These are phyloP conservation scores for Borostomias antarcticus DNA, from an alignment of 2,797 vertebrate species.

Conservation along the genomic window DNA sequence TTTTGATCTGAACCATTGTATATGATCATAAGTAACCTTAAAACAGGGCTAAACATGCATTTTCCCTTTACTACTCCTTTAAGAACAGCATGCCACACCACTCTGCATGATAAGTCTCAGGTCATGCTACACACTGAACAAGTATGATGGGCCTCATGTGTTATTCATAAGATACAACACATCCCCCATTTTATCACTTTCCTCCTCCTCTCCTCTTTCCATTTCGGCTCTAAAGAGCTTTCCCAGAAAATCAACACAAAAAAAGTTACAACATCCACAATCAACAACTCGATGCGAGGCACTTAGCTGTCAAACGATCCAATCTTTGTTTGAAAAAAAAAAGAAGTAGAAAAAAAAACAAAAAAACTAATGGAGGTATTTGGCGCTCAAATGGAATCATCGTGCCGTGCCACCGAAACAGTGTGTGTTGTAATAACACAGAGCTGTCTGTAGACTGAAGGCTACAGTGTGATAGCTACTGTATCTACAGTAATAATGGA, in stretches of 20 bases:
- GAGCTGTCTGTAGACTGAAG: too few relatives aligned
- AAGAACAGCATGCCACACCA: too few relatives aligned
- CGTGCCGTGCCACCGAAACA: slow-evolving; percentile 12
- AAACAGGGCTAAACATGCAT: too few relatives aligned
- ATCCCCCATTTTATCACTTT: slow-evolving; percentile 53
- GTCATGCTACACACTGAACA: slow-evolving; percentile 52
- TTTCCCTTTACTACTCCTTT: too few relatives aligned
- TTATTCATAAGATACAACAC: slow-evolving; percentile 67
- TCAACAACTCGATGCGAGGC: slow-evolving; percentile 58
- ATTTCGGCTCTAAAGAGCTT: slow-evolving; percentile 73
- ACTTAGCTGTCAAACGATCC: slow-evolving; percentile 63
- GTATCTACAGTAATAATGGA: too few relatives aligned
- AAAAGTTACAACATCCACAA: slow-evolving; percentile 40
- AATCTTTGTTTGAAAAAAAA: slow-evolving; percentile 65
- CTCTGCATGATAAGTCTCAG: slow-evolving; percentile 9
- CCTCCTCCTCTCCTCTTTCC: slow-evolving; percentile 67
- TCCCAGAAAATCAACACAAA: slow-evolving; percentile 64
- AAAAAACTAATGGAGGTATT: slow-evolving; percentile 47
- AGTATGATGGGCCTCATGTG: slow-evolving; percentile 62
- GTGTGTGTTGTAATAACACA: neutral
- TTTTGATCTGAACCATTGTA: too few relatives aligned
- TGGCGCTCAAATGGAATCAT: slow-evolving; percentile 63
- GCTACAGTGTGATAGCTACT: too few relatives aligned
- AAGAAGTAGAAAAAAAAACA: slow-evolving; percentile 58
- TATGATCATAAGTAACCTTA: too few relatives aligned